Conservation (phyloP, 2,888 invertebrate species). For the Ornithoptera alexandrae region DNA sequence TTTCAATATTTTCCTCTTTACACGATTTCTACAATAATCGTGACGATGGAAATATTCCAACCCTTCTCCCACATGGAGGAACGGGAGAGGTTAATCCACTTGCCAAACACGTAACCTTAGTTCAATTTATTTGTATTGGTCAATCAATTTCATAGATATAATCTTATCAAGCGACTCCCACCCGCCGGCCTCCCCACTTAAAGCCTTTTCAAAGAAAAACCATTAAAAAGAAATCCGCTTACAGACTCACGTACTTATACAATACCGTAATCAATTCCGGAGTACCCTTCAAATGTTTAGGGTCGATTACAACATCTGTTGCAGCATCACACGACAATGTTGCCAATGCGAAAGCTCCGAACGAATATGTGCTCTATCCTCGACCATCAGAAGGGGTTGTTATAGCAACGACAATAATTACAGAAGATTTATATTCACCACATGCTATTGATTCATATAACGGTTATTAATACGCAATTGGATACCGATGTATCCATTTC, state of each 20-base stretch:
- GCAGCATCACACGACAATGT: constrained; percentile 42
- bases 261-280: constrained; percentile 68
- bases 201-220: constrained; percentile 44
- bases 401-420: neutral
- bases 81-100: too few species aligned
- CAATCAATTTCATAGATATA: constrained; percentile 39
- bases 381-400: neutral
- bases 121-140: constrained; percentile 27
- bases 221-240: constrained; percentile 75
- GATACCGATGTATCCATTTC: constrained; percentile 16
- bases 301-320: constrained; percentile 72
- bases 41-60: too few species aligned
- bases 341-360: constrained; percentile 1
- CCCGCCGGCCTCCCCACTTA: constrained; percentile 37
- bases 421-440: constrained; percentile 31
- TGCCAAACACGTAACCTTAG: constrained; percentile 10
- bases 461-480: constrained; percentile 43
- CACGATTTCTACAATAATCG: too few species aligned
- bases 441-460: constrained; percentile 35
- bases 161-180: constrained; percentile 35
- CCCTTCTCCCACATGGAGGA: too few species aligned
- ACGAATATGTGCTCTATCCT: constrained; percentile 36
- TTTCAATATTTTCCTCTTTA: too few species aligned
- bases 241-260: constrained; percentile 53
- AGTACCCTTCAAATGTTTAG: constrained; percentile 67